Evolutionary conservation across 2,797 vertebrate species (phyloP).

Genomic region (Pachyuromys duprasi): DNA sequence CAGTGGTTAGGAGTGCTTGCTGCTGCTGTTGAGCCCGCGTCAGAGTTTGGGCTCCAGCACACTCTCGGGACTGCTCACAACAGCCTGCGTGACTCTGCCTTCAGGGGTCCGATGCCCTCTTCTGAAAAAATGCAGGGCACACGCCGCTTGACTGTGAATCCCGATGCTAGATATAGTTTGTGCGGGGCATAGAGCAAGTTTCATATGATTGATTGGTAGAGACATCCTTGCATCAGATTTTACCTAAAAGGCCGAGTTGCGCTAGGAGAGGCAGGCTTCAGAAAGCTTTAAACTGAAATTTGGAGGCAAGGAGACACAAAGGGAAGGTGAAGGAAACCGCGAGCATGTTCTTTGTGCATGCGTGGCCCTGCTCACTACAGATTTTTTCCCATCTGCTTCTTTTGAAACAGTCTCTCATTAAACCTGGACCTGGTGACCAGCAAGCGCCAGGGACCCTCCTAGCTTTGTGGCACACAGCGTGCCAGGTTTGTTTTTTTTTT

Average conservation of each 20-base stretch:
- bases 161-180: background rate
- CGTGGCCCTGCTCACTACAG: background rate
- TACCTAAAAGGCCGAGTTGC: background rate
- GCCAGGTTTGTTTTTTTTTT: background rate
- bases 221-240: background rate
- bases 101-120: background rate
- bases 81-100: background rate
- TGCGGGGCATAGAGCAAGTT: background rate
- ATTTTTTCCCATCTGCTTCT: background rate
- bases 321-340: background rate
- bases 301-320: constrained; percentile 42
- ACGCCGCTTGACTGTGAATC: background rate
- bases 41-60: no score
- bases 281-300: constrained; percentile 28
- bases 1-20: background rate
- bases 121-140: background rate
- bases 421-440: background rate
- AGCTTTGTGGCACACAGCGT: background rate
- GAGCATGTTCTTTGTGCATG: background rate
- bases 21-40: background rate
- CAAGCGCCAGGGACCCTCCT: background rate
- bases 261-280: no score
- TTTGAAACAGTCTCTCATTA: background rate
- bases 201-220: background rate
- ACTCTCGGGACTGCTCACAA: no score